Conservation (phyloP, 2,797 vertebrate genomes). For the Paratrypauchen microcephalus region DNA sequence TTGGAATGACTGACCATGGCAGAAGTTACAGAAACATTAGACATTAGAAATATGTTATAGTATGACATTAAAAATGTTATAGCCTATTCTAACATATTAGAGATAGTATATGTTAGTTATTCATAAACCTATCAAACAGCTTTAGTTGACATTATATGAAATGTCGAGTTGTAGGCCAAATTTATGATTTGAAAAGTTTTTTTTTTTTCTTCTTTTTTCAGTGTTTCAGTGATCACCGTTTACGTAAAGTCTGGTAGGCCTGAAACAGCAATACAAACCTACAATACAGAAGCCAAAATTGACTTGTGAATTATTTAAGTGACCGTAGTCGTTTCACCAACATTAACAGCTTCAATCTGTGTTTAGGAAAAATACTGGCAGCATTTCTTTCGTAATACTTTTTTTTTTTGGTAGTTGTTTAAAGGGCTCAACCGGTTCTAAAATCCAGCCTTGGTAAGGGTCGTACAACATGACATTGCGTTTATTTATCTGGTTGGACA, state of each 20-base stretch:
- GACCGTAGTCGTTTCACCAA: not conserved
- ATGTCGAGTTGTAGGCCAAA: too few relatives aligned
- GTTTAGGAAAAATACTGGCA: not conserved
- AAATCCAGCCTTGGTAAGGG: not conserved
- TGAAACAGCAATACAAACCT: not conserved
- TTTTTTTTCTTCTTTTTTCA: too few relatives aligned
- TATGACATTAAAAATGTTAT: too few relatives aligned
- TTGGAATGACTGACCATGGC: too few relatives aligned
- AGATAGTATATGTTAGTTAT: too few relatives aligned
- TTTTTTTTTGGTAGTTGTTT: not conserved
- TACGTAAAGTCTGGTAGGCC: not conserved
- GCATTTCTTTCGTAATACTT: too few relatives aligned
- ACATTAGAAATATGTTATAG: too few relatives aligned
- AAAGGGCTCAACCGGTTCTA: not conserved
- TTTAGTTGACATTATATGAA: too few relatives aligned
- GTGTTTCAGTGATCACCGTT: not conserved
- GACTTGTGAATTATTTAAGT: not conserved
- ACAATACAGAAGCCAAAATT: not conserved
- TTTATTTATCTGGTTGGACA: conserved; percentile 5
- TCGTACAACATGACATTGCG: conserved; percentile 3
- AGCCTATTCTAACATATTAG: too few relatives aligned
- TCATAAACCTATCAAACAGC: too few relatives aligned
- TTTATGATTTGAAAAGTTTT: too few relatives aligned
- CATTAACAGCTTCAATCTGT: not conserved
- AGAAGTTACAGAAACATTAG: too few relatives aligned